Conservation (phyloP, 2,888 invertebrate species). For the Dicyrtomina minuta region DNA sequence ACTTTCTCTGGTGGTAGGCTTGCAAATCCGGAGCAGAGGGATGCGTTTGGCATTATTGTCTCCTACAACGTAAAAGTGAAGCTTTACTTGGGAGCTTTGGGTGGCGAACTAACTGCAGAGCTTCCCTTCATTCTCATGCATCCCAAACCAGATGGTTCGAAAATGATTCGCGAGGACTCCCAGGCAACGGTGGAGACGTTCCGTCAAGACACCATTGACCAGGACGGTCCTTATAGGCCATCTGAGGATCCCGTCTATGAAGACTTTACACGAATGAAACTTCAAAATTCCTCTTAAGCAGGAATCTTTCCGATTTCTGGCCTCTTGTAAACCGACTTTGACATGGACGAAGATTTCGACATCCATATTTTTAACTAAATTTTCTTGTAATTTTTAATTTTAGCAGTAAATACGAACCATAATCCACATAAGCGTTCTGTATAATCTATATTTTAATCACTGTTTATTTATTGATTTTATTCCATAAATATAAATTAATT, state of each 20-base stretch:
- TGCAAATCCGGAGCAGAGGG: constrained; percentile 77
- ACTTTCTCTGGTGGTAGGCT: constrained; percentile 61
- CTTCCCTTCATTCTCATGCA: constrained; percentile 90
- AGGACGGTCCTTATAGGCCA: constrained; percentile 37
- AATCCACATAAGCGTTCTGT: no score
- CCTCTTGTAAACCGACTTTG: no score
- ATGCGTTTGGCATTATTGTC: constrained; percentile 92
- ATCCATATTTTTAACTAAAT: no score
- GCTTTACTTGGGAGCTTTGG: constrained; percentile 86
- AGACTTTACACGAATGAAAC: constrained; percentile 29
- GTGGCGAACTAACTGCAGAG: constrained; percentile 88
- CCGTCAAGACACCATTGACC: constrained; percentile 67
- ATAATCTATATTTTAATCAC: no score
- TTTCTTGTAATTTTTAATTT: no score
- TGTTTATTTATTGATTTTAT: no score
- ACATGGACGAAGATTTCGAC: no score
- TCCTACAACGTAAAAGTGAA: constrained; percentile 94
- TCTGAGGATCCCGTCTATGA: constrained; percentile 38
- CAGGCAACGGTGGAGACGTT: constrained; percentile 73
- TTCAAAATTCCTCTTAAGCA: constrained; percentile 15
- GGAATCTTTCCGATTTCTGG: neutral
- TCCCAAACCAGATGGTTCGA: constrained; percentile 68
- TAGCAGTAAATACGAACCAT: no score
- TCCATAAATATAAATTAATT: no score
- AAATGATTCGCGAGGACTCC: constrained; percentile 69